Evolutionary conservation across 2,888 invertebrate species (phyloP).

Genomic region (Ormyrus nitidulus): DNA sequence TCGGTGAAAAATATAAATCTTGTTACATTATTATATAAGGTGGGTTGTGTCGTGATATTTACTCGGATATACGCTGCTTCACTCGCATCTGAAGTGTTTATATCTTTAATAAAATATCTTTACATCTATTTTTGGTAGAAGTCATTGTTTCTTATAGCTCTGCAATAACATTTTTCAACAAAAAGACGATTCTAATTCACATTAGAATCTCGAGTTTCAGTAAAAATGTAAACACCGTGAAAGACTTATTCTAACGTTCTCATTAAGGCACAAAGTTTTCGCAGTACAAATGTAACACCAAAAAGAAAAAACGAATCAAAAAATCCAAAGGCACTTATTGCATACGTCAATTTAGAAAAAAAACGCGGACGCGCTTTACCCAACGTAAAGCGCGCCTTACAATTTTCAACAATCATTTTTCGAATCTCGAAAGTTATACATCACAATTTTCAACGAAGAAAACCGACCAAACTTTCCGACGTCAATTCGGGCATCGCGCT

Average conservation of each 20-base stretch:
- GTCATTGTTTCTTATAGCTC: constrained; percentile 21
- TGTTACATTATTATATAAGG: constrained; percentile 38
- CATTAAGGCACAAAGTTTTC: constrained; percentile 39
- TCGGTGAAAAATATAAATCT: constrained; percentile 35
- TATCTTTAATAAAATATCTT: constrained; percentile 45
- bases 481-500: constrained; percentile 9
- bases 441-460: constrained; percentile 42
- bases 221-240: constrained; percentile 52
- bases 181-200: constrained; percentile 31
- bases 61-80: constrained; percentile 22
- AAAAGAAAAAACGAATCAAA: constrained; percentile 15
- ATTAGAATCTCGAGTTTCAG: constrained; percentile 40
- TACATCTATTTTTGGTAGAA: constrained; percentile 54
- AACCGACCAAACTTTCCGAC: constrained; percentile 27
- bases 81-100: constrained; percentile 41
- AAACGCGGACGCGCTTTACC: neutral
- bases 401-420: constrained; percentile 4
- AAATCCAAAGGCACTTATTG: constrained; percentile 21
- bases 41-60: constrained; percentile 21
- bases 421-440: constrained; percentile 2
- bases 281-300: constrained; percentile 2
- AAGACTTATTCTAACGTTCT: constrained; percentile 34
- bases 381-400: constrained; percentile 26
- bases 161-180: constrained; percentile 37
- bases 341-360: constrained; percentile 7